Evolutionary conservation across 2,888 invertebrate genomes (phyloP).

Genomic region (Calliopum simillimum): DNA sequence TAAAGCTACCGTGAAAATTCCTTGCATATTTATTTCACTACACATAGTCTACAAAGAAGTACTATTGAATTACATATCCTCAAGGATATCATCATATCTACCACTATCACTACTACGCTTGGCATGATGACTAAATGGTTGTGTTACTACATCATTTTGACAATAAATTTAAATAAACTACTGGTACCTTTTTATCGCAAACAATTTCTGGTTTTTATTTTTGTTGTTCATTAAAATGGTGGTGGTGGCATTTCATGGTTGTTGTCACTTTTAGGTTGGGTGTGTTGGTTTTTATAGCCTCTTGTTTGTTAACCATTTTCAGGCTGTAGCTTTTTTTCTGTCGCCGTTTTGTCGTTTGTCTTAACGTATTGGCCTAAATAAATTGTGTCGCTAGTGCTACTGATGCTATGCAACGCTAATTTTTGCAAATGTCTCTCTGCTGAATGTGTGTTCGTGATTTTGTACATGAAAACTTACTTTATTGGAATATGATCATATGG

Average conservation of each 20-base stretch:
- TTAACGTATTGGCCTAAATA: neutral
- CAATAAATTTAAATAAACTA: conserved; percentile 1
- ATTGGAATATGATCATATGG: too few species aligned
- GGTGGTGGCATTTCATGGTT: conserved; percentile 14
- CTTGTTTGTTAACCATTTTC: neutral
- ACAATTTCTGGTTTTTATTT: neutral
- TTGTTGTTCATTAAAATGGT: neutral
- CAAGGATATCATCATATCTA: conserved; percentile 24
- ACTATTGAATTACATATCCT: neutral
- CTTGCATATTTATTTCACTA: too few species aligned
- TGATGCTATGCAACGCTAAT: conserved; percentile 58
- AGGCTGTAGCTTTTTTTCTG: neutral
- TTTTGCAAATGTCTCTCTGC: conserved; percentile 3
- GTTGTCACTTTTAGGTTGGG: neutral
- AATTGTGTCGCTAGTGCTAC: conserved; percentile 50
- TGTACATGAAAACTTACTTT: too few species aligned
- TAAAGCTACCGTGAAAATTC: too few species aligned
- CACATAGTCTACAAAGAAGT: too few species aligned
- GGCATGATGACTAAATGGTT: too few species aligned
- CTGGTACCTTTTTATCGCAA: neutral
- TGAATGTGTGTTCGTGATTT: neutral
- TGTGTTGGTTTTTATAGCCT: neutral
- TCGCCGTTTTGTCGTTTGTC: neutral
- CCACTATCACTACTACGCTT: neutral
- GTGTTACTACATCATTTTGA: neutral